A percentile compares a stretch with the other conserved stretches of the same genome.
Conservation (phyloP, 2,797 vertebrate genomes). For the Novumbra hubbsi region DNA sequence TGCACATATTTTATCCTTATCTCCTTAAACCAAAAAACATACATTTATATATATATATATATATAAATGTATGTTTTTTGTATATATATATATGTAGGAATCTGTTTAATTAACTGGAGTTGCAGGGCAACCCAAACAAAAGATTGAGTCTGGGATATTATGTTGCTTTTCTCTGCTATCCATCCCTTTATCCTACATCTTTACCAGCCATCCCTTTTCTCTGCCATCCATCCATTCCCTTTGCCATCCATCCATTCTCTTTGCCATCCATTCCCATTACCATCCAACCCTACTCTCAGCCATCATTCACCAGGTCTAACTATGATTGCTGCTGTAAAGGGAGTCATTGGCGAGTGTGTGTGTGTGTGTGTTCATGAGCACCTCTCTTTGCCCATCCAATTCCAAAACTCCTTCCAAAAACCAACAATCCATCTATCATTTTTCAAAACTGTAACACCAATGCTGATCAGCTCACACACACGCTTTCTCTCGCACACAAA, state of each 20-base stretch:
- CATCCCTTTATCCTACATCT: not conserved
- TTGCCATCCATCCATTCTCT: not conserved
- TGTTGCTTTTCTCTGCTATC: not conserved
- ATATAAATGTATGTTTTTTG: slow-evolving; percentile 30
- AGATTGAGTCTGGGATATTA: slow-evolving; percentile 21
- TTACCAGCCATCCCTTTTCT: not conserved
- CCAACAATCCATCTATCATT: slow-evolving; percentile 59
- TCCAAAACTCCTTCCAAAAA: slow-evolving; percentile 42
- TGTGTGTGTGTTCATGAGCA: slow-evolving; percentile 3
- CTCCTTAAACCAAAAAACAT: not conserved
- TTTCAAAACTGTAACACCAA: slow-evolving; percentile 33
- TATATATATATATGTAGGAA: slow-evolving; percentile 40
- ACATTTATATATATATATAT: slow-evolving; percentile 33
- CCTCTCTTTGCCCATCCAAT: slow-evolving; percentile 49
- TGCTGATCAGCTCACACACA: slow-evolving; percentile 36
- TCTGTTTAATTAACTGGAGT: slow-evolving; percentile 44
- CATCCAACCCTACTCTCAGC: not conserved
- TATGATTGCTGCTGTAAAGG: slow-evolving; percentile 22
- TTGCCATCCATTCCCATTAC: not conserved
- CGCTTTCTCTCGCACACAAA: slow-evolving; percentile 21
- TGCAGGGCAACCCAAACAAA: slow-evolving; percentile 54
- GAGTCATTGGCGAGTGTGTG: not conserved
- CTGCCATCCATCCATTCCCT: not conserved
- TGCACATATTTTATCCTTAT: too few species aligned
- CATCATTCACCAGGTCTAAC: slow-evolving; percentile 41